phyloP scores from a whole-genome alignment of 2,113 vertebrate species.

The Brachyhypopomus gauderio region DNA sequence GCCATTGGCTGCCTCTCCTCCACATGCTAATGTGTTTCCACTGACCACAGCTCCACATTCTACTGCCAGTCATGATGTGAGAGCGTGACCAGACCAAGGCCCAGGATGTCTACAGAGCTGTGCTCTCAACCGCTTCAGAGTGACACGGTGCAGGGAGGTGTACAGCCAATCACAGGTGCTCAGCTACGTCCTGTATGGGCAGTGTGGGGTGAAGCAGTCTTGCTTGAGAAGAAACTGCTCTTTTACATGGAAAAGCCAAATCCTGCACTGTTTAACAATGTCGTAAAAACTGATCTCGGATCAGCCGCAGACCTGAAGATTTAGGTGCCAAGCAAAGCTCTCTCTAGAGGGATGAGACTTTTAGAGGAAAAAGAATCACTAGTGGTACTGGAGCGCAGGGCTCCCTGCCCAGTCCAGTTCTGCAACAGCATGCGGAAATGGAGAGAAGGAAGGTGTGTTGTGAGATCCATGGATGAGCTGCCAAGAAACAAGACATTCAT shows the following conservation, averaged over 20 bases:
- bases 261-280: neutral
- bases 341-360: neutral
- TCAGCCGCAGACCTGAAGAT: slow-evolving; percentile 10
- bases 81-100: neutral
- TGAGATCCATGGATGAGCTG: neutral
- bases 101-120: neutral
- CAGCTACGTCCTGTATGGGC: slow-evolving; percentile 9
- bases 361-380: slow-evolving; percentile 5
- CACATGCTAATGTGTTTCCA: neutral
- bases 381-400: neutral
- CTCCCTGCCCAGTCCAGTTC: neutral
- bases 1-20: no score
- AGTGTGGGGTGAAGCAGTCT: neutral
- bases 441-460: neutral
- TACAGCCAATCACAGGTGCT: slow-evolving; percentile 19
- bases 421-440: neutral
- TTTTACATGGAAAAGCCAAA: neutral
- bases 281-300: neutral
- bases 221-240: slow-evolving; percentile 2
- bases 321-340: slow-evolving; percentile 14
- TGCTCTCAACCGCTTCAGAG: neutral
- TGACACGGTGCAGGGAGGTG: neutral
- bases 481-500: neutral
- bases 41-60: slow-evolving; percentile 8
- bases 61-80: neutral